phyloP scores from a whole-genome alignment of 2,888 invertebrate genomes.

The Gonocerus acuteangulatus region DNA sequence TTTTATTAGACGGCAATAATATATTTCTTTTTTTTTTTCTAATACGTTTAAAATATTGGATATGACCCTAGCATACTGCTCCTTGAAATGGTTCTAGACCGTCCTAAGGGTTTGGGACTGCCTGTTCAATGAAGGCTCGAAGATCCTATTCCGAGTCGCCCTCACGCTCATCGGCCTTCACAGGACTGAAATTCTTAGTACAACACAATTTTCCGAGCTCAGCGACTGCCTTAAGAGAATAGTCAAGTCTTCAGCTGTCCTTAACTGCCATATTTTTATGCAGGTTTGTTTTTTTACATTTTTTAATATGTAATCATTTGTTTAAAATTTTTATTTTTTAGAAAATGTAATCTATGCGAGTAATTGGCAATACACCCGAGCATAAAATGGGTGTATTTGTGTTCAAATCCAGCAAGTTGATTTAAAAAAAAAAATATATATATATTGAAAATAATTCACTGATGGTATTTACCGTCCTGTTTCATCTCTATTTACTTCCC shows the following conservation, averaged over 20 bases:
- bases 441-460: too few species aligned
- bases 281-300: constrained; percentile 50
- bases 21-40: too few species aligned
- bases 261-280: constrained; percentile 85
- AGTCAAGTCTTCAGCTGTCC: constrained; percentile 65
- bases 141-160: constrained; percentile 83
- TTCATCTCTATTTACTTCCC: too few species aligned
- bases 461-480: too few species aligned
- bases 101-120: constrained; percentile 94
- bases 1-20: too few species aligned
- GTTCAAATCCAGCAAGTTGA: too few species aligned
- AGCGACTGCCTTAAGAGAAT: constrained; percentile 77
- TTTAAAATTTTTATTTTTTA: neutral
- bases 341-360: too few species aligned
- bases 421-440: too few species aligned
- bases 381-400: too few species aligned
- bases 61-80: neutral
- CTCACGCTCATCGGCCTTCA: constrained; percentile 72
- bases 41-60: too few species aligned
- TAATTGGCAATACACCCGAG: too few species aligned
- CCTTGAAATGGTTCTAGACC: constrained; percentile 53
- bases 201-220: constrained; percentile 71
- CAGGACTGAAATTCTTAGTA: constrained; percentile 60
- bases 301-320: neutral
- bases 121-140: constrained; percentile 87